phyloP scores from a whole-genome alignment of 2,113 vertebrate genomes.

The Dunckerocampus dactyliophorus region DNA sequence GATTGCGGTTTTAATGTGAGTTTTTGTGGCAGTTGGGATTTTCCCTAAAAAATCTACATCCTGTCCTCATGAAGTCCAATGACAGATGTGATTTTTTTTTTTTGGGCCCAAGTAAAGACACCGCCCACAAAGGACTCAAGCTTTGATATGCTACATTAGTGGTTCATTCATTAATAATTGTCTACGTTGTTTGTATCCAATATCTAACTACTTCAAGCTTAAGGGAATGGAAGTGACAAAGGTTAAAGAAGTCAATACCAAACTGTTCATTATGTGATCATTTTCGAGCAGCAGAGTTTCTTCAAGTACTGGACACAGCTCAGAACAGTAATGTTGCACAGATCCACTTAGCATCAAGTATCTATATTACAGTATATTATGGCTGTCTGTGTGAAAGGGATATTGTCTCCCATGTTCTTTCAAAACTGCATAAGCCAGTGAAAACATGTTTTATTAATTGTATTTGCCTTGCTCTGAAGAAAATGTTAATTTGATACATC shows the following conservation, averaged over 20 bases:
- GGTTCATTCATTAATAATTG: neutral
- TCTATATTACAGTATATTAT: too few relatives aligned
- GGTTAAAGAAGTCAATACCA: neutral
- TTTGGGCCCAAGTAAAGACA: constrained; percentile 37
- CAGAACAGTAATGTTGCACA: too few relatives aligned
- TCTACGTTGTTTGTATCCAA: neutral
- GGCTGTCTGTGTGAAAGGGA: too few relatives aligned
- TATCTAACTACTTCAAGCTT: neutral
- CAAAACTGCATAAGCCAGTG: too few relatives aligned
- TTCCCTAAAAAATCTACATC: constrained; percentile 40
- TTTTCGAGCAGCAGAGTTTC: neutral
- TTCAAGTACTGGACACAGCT: neutral
- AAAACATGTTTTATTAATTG: too few relatives aligned
- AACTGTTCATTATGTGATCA: neutral
- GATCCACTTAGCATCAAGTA: too few relatives aligned
- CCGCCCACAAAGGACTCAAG: neutral
- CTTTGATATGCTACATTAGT: neutral
- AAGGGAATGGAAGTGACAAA: neutral
- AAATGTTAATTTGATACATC: too few relatives aligned
- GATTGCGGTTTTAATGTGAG: constrained; percentile 3
- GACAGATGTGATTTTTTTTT: constrained; percentile 15
- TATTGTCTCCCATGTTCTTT: too few relatives aligned
- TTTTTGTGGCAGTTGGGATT: constrained; percentile 35
- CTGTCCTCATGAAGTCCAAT: constrained; percentile 29
- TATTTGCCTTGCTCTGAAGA: too few relatives aligned